Evolutionary conservation across 2,888 invertebrate genomes (phyloP).

Genomic region (Plagodis pulveraria): DNA sequence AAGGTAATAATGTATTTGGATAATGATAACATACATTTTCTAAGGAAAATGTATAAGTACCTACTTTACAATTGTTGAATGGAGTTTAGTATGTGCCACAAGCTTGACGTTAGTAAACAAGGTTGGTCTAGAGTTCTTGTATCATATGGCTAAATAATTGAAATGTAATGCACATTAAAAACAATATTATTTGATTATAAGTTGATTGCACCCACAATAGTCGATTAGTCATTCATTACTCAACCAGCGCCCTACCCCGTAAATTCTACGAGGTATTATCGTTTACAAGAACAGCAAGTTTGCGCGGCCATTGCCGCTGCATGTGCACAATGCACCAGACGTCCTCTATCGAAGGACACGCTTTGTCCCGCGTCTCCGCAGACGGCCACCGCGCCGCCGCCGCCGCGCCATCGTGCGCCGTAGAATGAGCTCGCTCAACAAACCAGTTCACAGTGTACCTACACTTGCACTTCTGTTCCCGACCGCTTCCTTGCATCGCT

Average conservation of each 20-base stretch:
- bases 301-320: conserved; percentile 6
- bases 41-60: too few species aligned
- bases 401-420: conserved; percentile 31
- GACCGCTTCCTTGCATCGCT: conserved; percentile 50
- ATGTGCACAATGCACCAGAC: conserved; percentile 64
- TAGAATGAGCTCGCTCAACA: conserved; percentile 36
- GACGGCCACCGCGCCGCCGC: conserved; percentile 16
- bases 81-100: too few species aligned
- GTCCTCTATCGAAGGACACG: conserved; percentile 62
- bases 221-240: conserved; percentile 8
- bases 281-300: conserved; percentile 44
- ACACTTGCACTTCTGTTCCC: conserved; percentile 69
- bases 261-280: conserved; percentile 35
- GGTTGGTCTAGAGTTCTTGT: too few species aligned
- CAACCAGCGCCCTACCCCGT: conserved; percentile 2
- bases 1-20: not conserved
- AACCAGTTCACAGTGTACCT: conserved; percentile 62
- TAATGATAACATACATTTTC: too few species aligned
- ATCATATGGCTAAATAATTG: too few species aligned
- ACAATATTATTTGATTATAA: not conserved
- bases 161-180: too few species aligned
- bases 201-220: not conserved
- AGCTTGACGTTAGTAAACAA: too few species aligned
- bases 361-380: conserved; percentile 54
- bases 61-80: too few species aligned